phyloP scores from a whole-genome alignment of 1,140 invertebrate species.

The Euura lappo region DNA sequence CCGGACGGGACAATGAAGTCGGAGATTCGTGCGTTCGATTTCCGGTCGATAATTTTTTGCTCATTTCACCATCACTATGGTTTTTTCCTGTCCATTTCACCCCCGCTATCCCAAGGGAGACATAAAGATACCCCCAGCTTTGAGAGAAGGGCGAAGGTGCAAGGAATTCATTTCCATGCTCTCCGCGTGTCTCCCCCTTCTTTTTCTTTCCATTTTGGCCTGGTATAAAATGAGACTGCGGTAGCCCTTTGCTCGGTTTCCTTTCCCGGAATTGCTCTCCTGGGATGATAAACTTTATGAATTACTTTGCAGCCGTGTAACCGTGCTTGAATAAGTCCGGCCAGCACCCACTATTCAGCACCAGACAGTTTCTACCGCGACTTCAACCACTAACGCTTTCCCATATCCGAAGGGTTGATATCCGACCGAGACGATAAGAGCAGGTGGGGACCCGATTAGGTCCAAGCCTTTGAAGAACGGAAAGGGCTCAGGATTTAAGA shows the following conservation, averaged over 20 bases:
- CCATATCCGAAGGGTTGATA: neutral
- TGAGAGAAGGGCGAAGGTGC: neutral
- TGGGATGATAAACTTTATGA: constrained; percentile 42
- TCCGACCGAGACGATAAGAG: neutral
- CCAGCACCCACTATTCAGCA: neutral
- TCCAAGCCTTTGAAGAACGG: neutral
- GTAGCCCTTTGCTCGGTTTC: constrained; percentile 8
- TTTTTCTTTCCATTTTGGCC: neutral
- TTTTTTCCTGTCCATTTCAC: too few species aligned
- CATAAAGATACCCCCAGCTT: neutral
- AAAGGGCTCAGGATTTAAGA: neutral
- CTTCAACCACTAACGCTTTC: neutral
- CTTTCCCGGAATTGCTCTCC: constrained; percentile 26
- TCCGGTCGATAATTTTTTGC: neutral
- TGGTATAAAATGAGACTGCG: neutral
- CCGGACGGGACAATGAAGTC: neutral
- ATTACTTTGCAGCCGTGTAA: constrained; percentile 36
- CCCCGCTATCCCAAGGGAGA: neutral
- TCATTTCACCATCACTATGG: neutral
- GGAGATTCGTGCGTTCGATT: neutral
- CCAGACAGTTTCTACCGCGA: neutral
- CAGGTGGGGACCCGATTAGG: neutral
- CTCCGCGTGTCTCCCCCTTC: neutral
- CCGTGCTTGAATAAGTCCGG: constrained; percentile 24
- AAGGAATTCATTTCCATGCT: constrained; percentile 4